Evolutionary conservation across 2,113 vertebrate genomes (phyloP).

Genomic region (Sander vitreus): DNA sequence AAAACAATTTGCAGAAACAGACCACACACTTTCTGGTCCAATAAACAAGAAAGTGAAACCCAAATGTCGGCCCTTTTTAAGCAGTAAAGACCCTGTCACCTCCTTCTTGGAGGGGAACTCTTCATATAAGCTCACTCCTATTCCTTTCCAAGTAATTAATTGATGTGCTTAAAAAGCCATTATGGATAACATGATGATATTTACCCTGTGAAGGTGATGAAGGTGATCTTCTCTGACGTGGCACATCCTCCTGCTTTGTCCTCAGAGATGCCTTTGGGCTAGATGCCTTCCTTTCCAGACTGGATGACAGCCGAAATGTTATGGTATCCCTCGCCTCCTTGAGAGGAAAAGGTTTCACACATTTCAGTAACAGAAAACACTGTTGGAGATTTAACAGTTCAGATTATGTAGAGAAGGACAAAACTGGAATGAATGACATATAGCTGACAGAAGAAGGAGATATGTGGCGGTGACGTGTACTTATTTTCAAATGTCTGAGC

Average conservation of each 20-base stretch:
- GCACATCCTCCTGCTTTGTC: slow-evolving; percentile 55
- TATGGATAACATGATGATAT: slow-evolving; percentile 50
- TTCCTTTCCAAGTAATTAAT: slow-evolving; percentile 1
- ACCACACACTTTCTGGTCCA: neutral
- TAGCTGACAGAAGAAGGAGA: neutral
- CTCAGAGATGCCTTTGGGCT: slow-evolving; percentile 40
- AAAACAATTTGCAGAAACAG: slow-evolving; percentile 13
- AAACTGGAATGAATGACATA: slow-evolving; percentile 15
- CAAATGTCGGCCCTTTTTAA: neutral
- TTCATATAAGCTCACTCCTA: neutral
- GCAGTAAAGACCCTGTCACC: neutral
- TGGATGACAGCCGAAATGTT: slow-evolving; percentile 84
- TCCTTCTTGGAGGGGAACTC: slow-evolving; percentile 1
- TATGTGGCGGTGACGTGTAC: neutral
- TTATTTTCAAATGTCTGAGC: slow-evolving; percentile 25
- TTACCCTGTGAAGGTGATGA: slow-evolving; percentile 80
- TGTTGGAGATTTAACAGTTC: neutral
- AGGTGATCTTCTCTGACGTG: slow-evolving; percentile 72
- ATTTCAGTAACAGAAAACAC: slow-evolving; percentile 15
- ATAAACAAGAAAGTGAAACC: neutral
- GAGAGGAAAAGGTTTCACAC: slow-evolving; percentile 37
- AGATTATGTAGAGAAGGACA: neutral
- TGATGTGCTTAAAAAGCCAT: slow-evolving; percentile 24
- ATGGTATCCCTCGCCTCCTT: slow-evolving; percentile 84
- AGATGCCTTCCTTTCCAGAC: slow-evolving; percentile 71